Evolutionary conservation across 2,797 vertebrate species (phyloP).

Genomic region (Protosalanx chinensis): DNA sequence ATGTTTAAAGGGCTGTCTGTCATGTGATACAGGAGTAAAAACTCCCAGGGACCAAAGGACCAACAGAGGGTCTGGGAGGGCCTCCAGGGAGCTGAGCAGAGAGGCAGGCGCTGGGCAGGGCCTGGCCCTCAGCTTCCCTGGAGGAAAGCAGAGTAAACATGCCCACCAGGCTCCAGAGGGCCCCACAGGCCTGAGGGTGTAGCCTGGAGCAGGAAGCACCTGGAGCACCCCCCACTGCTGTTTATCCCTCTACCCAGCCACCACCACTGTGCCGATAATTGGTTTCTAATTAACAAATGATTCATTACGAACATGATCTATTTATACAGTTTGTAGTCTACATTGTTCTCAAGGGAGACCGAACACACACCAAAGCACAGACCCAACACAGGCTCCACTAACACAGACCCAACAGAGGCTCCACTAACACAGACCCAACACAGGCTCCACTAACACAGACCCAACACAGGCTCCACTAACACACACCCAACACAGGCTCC

Average conservation of each 20-base stretch:
- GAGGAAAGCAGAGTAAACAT: not conserved
- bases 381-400: not conserved
- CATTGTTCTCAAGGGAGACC: not conserved
- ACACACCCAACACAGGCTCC: no score
- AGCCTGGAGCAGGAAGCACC: not conserved
- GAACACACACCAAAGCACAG: not conserved
- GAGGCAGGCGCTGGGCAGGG: not conserved
- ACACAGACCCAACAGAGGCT: no score
- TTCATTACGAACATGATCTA: not conserved
- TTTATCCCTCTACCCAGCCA: not conserved
- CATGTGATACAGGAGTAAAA: not conserved
- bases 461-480: no score
- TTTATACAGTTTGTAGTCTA: conserved; percentile 4
- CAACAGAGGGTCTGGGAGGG: not conserved
- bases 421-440: no score
- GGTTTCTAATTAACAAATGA: not conserved
- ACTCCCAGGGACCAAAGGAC: not conserved
- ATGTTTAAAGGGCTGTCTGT: not conserved
- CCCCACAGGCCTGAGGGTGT: not conserved
- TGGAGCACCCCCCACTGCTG: not conserved
- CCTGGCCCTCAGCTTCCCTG: not conserved
- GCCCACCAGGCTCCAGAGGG: not conserved
- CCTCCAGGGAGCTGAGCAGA: not conserved
- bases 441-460: no score
- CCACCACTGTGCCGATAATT: not conserved